Base-by-base conservation (phyloP, 2,113 vertebrate species). In the Rousettus leschenaultii region DNA sequence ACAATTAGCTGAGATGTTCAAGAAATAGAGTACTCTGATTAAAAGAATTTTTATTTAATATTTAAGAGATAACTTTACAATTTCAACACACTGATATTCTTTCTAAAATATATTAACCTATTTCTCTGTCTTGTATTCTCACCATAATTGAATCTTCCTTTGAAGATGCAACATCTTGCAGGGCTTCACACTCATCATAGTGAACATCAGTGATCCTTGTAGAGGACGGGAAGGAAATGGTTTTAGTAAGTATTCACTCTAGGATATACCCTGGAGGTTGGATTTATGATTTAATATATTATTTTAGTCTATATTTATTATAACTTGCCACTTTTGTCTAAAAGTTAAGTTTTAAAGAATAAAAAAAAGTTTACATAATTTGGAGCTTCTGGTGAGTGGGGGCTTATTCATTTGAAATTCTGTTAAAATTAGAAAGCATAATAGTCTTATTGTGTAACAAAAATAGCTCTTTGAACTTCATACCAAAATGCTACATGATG, bases 381-480 rank as follows among this genome's bases (percentile, higher is more conserved):
- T 74, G 38, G 87, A 11, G 1, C n/a, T 86, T 86, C n/a, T 40
- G 21, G 9, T 1, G 5, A 84, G 3, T 45, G 40, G 14, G 5
- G 24, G 0, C 6, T 3, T 74, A 0, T 94, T 91, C 21, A 71
- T 90, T 63, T 86, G 43, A 93, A 95, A 85, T 75, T 87, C 61
- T 61, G 18, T 38, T 94, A 80, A 96, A 96, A 89, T 83, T 95
- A 84, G 65, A 75, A 97, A 92, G 15, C 14, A 59, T 89, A 86
- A 30, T 22, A 12, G 15, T 91, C 71, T 92, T 84, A 48, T 38
- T 90, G 0, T 18, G 48, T 57, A 84, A 12, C n/a, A 74, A 96
- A 91, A 86, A 48, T 35, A 70, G 19, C 21, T 75, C 6, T 93
- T 88, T 73, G 40, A 86, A 48, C 16, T 85, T 90, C 59, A 75